A percentile compares a stretch with the other conserved stretches of the same genome.
Conservation (phyloP, 2,113 vertebrate genomes). For the Epinephelus cyanopodus region DNA sequence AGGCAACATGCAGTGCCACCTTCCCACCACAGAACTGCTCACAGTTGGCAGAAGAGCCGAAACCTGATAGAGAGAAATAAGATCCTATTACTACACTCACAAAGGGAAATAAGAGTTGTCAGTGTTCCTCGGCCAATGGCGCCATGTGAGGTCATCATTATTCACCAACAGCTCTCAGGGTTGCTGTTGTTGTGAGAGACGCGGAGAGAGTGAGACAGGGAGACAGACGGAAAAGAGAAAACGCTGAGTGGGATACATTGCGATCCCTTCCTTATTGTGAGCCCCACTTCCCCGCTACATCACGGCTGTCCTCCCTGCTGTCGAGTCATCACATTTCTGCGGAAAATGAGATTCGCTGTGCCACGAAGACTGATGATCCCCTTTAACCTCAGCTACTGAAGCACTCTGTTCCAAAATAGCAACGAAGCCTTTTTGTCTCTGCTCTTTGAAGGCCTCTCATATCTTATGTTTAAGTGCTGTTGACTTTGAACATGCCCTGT, state of each 20-base stretch:
- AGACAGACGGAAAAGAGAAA: slow-evolving; percentile 18
- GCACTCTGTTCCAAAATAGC: slow-evolving; percentile 55
- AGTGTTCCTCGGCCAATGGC: slow-evolving; percentile 28
- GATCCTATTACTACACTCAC: slow-evolving; percentile 43
- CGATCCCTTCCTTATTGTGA: slow-evolving; percentile 33
- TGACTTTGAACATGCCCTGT: slow-evolving; percentile 72
- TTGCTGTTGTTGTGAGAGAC: slow-evolving; percentile 21
- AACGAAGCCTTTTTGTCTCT: slow-evolving; percentile 52
- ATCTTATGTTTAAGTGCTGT: slow-evolving; percentile 70
- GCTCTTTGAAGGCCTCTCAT: slow-evolving; percentile 60
- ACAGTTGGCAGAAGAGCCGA: slow-evolving; percentile 25
- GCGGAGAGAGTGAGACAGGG: slow-evolving; percentile 9
- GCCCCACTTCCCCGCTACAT: slow-evolving; percentile 30
- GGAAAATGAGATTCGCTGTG: slow-evolving; percentile 70
- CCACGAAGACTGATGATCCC: slow-evolving; percentile 67
- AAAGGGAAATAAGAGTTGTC: slow-evolving; percentile 48
- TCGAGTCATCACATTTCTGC: slow-evolving; percentile 74
- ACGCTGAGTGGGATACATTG: slow-evolving; percentile 44
- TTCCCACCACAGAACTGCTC: slow-evolving; percentile 29
- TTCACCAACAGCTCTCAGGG: slow-evolving; percentile 29
- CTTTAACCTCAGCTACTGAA: slow-evolving; percentile 69
- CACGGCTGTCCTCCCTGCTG: slow-evolving; percentile 44
- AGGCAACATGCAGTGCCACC: slow-evolving; percentile 15
- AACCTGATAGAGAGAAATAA: slow-evolving; percentile 44
- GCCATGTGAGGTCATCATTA: slow-evolving; percentile 57